A percentile compares a stretch with the other conserved stretches of the same genome.
Evolutionary conservation across 2,888 invertebrate species (phyloP).

Genomic region (Diploptera punctata): DNA sequence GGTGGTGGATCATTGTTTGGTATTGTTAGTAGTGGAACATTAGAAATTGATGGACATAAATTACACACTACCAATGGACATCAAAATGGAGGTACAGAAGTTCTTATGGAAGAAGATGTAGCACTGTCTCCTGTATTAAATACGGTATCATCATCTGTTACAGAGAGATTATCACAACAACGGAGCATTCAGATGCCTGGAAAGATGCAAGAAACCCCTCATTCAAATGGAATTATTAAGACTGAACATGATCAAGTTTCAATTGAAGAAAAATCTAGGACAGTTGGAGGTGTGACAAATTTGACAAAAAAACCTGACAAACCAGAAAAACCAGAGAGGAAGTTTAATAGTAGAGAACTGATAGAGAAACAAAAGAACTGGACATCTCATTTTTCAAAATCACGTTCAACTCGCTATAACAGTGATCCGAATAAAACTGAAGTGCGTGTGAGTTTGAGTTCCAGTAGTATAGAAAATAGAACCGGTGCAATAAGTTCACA

Average conservation of each 20-base stretch:
- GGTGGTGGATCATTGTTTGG: constrained; percentile 22
- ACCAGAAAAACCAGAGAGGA: constrained; percentile 84
- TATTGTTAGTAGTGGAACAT: constrained; percentile 27
- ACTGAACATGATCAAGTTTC: neutral
- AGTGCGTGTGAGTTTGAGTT: constrained; percentile 52
- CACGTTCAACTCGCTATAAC: constrained; percentile 66
- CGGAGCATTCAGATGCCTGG: neutral
- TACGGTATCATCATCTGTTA: neutral
- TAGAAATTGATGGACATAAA: constrained; percentile 21
- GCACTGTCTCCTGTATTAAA: neutral
- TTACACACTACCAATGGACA: constrained; percentile 28
- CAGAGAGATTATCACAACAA: constrained; percentile 14
- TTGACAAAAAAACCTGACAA: constrained; percentile 60
- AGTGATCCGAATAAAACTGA: constrained; percentile 70
- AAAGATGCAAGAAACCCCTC: neutral
- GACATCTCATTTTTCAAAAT: constrained; percentile 89
- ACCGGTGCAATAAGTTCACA: neutral
- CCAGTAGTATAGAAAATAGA: neutral
- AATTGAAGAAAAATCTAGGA: constrained; percentile 2
- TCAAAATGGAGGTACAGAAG: constrained; percentile 34
- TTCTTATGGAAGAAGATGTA: constrained; percentile 33
- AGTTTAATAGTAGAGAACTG: constrained; percentile 82
- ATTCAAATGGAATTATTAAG: constrained; percentile 29
- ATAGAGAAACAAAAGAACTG: constrained; percentile 92
- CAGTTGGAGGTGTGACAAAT: neutral